Evolutionary conservation across 2,888 invertebrate genomes (phyloP), one percentile per base, ranked within the genome.

Genomic region (Chirona hameri): DNA sequence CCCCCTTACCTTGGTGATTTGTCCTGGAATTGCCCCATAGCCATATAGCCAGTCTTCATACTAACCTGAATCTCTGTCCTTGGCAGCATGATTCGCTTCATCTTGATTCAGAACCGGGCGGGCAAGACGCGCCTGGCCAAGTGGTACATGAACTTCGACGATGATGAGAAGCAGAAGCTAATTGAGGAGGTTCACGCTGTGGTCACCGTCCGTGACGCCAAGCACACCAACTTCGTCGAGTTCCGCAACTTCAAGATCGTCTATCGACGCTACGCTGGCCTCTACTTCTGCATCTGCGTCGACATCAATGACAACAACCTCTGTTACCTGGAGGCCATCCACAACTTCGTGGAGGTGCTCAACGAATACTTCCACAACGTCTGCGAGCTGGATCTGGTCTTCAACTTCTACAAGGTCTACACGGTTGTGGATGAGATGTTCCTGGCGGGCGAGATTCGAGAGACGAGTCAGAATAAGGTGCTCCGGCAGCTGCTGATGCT

Each of bases 121-220:
- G 99, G 99, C 55, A 99, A 99, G 90, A 99, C 99, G 81, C 92
- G 99, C 86, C 90, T 99, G 85, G 99, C 99, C 46, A 99, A 99
- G 90, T 99, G 99, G 99, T 99, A 99, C 88, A 99, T 99, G 99
- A 98, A 99, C 89, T 99, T 99, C 89, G 99, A 99, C 90, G 99
- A 99, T 90, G 99, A 99, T 87, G 99, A 99, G 88, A 99, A 99
- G 88, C 99, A 99, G 90, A 99, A 99, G 89, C 90, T 99, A 48
- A 99, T 99, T 86, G 99, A 99, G 89, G 99, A 99, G 89, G 97
- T 99, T 5, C 99, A 99, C 89, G 99, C 99, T 27, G 97, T 99
- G 81, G 99, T 99, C 29, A 99, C 99, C 2, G 99, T 99, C 81
- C 91, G 99, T 86, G 99, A 99, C 91, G 99, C 99, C 2, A 99